Evolutionary conservation across 2,797 vertebrate genomes (phyloP).

Genomic region (Vultur gryphus): DNA sequence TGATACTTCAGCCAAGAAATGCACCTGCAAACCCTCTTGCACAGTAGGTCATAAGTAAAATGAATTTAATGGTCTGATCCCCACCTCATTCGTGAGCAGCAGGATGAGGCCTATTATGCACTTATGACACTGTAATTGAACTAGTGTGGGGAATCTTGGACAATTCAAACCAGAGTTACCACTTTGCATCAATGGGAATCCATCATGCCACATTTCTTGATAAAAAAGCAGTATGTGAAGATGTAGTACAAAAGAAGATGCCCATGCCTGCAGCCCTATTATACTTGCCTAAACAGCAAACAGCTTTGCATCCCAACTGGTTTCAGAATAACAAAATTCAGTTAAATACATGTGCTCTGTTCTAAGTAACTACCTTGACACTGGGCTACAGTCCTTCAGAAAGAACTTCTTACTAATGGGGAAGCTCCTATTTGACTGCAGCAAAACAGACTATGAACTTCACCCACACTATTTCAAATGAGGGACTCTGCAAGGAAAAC

Average conservation of each 20-base stretch:
- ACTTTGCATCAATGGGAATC: neutral
- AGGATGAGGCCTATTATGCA: neutral
- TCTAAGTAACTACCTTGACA: neutral
- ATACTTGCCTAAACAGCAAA: neutral
- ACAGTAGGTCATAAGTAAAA: neutral
- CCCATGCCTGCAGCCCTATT: neutral
- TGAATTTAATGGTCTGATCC: neutral
- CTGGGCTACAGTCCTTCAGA: neutral
- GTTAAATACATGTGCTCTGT: neutral
- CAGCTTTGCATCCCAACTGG: neutral
- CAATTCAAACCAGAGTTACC: neutral
- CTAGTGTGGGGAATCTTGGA: neutral
- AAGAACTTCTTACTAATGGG: conserved; percentile 10
- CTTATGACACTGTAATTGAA: neutral
- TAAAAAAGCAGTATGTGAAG: neutral
- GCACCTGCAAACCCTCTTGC: neutral
- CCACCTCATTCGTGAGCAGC: neutral
- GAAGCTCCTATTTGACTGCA: neutral
- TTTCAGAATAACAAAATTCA: neutral
- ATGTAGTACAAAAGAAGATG: neutral
- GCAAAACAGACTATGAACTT: conserved; percentile 3
- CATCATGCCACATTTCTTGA: neutral
- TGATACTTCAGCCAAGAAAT: neutral
- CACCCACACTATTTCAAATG: neutral
- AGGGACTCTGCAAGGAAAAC: neutral